Evolutionary conservation across 2,113 vertebrate species (phyloP), one percentile per base, ranked within the genome.

Genomic region (Dryoscopus gambensis): DNA sequence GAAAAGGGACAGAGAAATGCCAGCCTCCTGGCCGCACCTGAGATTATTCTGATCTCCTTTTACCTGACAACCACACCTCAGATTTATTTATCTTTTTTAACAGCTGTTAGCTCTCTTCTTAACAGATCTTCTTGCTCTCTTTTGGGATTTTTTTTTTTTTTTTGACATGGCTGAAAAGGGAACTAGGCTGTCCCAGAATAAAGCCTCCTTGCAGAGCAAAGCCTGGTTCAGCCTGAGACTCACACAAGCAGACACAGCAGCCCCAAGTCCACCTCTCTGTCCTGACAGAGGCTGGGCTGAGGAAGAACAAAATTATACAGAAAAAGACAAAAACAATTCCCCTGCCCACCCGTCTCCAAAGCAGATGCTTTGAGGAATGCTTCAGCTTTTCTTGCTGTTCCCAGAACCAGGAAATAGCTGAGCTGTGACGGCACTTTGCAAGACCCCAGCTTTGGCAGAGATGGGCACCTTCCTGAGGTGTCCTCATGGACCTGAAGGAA

Each of bases 141-240:
- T 87, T 30, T 3, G 27, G 53, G 30, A 8, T 27, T 57, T 35
- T 33, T 46, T 62, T 27, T 57, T 35, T 33, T 46, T 44, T 69
- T 39, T 35, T 19, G 0, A 42, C 0, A 0, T 1, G 4, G 19
- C 30, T 75, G 62, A 62, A 57, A 79, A 35, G 33, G n/a, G 57
- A 67, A 86, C 53, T 31, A 71, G 11, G 76, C n/a, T 82, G 53
- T 15, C 53, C 65, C 75, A 80, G 86, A 86, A 80, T 53, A 95
- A 90, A 88, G 10, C 53, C 40, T 64, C 44, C 62, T 63, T 39
- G 59, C 52, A 70, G 33, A 84, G 39, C 49, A 68, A 83, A 64
- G 63, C 50, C 47, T 64, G 28, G 42, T 19, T 75, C 27, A 46
- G 12, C 33, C 69, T 24, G 70, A 81, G 17, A 71, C 52, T 53